Percentiles rank a stretch among this genome's conserved stretches.
These are phyloP conservation scores for Canis aureus DNA, from an alignment of 2,113 vertebrate genomes.

Conservation along the genomic window DNA sequence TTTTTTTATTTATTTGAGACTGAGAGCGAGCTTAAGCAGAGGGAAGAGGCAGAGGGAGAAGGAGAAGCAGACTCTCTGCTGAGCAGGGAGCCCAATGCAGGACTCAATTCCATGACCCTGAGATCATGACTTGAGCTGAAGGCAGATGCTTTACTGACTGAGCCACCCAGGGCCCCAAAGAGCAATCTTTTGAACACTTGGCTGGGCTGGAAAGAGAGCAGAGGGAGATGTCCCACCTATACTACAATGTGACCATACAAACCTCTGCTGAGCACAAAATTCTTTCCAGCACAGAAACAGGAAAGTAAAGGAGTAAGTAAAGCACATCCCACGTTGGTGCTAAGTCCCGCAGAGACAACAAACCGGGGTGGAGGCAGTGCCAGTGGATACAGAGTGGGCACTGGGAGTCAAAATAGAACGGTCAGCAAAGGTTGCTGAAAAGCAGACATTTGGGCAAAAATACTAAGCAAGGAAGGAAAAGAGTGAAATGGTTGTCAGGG, in stretches of 20 bases:
- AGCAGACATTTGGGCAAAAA: not conserved
- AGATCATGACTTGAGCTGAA: not conserved
- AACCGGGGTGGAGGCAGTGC: not conserved
- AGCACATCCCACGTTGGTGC: not conserved
- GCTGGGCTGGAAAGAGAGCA: not conserved
- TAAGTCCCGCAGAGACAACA: not conserved
- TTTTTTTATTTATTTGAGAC: not conserved
- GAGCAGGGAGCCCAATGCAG: accelerated
- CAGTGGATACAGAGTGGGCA: not conserved
- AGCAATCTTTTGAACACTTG: not conserved
- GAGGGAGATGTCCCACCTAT: too few species aligned
- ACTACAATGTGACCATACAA: not conserved
- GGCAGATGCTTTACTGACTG: not conserved
- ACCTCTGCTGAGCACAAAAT: not conserved
- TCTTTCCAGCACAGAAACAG: not conserved
- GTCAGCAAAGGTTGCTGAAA: not conserved
- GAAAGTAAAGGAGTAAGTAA: not conserved
- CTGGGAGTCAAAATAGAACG: not conserved
- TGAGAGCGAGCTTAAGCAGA: not conserved
- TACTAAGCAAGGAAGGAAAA: not conserved
- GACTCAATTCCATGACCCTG: not conserved
- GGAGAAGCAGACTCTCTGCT: not conserved
- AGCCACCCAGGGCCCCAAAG: not conserved
- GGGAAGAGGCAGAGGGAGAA: not conserved
- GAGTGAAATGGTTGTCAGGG: not conserved